These are phyloP conservation scores for Burhinus bistriatus DNA, from an alignment of 2,113 vertebrate genomes.

Conservation along the genomic window DNA sequence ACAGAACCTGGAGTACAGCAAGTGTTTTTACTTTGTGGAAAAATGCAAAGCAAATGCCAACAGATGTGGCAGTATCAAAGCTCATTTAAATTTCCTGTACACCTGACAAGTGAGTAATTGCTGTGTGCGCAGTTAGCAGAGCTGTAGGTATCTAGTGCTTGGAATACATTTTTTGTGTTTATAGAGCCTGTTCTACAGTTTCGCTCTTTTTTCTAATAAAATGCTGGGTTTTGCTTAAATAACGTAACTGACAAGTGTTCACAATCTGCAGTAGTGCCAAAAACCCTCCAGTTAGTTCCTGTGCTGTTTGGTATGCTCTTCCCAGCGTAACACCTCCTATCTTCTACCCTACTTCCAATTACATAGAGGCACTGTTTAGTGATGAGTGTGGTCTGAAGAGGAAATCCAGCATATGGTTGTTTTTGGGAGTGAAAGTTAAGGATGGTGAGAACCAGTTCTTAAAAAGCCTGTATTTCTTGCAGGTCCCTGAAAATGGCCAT, in stretches of 20 bases:
- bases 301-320: too few species aligned
- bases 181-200: not conserved
- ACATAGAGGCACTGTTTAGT: accelerated
- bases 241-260: accelerated
- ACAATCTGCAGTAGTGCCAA: accelerated
- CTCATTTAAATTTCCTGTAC: not conserved
- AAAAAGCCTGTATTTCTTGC: accelerated
- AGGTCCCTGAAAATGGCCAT: accelerated
- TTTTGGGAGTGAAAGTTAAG: accelerated
- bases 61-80: not conserved
- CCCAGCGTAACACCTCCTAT: accelerated
- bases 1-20: not conserved
- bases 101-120: not conserved
- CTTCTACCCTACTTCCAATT: accelerated
- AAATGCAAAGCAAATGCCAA: not conserved
- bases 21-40: not conserved
- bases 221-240: not conserved
- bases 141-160: not conserved
- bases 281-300: too few species aligned
- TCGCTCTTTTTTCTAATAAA: not conserved
- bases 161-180: not conserved
- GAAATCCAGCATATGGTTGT: accelerated
- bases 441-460: accelerated
- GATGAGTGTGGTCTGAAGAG: accelerated
- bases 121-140: not conserved